Evolutionary conservation across 2,797 vertebrate genomes (phyloP).

Genomic region (Pelobates cultripes): DNA sequence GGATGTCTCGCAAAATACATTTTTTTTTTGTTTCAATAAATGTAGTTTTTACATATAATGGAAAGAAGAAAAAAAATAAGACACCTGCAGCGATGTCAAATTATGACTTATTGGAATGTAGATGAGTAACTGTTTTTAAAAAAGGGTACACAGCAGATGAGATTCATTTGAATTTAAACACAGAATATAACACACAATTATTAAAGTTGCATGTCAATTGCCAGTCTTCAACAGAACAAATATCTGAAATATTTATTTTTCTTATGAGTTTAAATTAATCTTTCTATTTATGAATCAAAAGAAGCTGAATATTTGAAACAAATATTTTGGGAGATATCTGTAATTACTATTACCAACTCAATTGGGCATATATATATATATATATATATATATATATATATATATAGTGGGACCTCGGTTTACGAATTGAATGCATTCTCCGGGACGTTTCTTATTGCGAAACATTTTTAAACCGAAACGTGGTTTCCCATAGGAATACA

Average conservation of each 20-base stretch:
- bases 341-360: too few relatives aligned
- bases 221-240: neutral
- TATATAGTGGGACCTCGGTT: too few relatives aligned
- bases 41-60: constrained; percentile 54
- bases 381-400: too few relatives aligned
- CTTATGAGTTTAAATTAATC: neutral
- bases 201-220: neutral
- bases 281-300: constrained; percentile 13
- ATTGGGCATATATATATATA: too few relatives aligned
- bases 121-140: constrained; percentile 31
- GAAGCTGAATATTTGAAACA: neutral
- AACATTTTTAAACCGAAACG: too few relatives aligned
- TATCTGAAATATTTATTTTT: neutral
- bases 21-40: constrained; percentile 33
- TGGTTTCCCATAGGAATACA: too few relatives aligned
- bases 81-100: constrained; percentile 56
- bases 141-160: constrained; percentile 3
- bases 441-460: too few relatives aligned
- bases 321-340: constrained; percentile 8
- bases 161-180: neutral
- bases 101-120: constrained; percentile 56
- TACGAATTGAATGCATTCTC: too few relatives aligned
- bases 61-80: constrained; percentile 50
- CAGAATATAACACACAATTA: neutral
- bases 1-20: constrained; percentile 50